These are phyloP conservation scores for Larimichthys crocea DNA, from an alignment of 2,113 vertebrate genomes.

Conservation along the genomic window DNA sequence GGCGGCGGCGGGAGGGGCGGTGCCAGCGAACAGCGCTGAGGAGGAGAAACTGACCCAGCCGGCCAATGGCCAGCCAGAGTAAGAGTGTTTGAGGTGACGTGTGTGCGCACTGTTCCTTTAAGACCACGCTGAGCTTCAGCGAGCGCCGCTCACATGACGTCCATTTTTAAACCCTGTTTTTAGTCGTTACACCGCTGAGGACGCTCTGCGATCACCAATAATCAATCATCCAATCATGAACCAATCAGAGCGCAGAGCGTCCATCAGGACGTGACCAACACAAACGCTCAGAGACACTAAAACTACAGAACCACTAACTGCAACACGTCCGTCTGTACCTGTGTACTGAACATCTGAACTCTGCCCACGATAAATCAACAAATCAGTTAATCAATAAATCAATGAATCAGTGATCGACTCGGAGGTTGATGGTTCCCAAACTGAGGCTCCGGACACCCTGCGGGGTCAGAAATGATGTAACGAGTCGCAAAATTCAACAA, in stretches of 20 bases:
- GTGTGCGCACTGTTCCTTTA: neutral
- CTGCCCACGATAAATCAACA: no score
- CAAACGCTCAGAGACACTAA: slow-evolving; percentile 31
- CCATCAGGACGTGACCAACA: neutral
- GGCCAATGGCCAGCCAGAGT: neutral
- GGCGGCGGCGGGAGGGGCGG: no score
- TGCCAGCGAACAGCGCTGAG: slow-evolving; percentile 56
- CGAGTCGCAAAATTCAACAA: no score
- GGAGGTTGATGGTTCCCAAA: neutral
- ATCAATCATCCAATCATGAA: neutral
- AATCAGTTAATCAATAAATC: no score
- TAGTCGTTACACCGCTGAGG: neutral
- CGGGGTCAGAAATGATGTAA: neutral
- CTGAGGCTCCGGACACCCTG: no score
- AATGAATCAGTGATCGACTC: no score
- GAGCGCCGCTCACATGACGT: neutral
- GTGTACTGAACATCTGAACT: neutral
- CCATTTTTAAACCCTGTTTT: slow-evolving; percentile 2
- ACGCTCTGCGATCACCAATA: neutral
- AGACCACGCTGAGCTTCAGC: slow-evolving; percentile 3
- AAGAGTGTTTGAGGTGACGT: neutral
- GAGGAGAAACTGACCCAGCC: slow-evolving; percentile 79
- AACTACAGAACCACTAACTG: slow-evolving; percentile 31
- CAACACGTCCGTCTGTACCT: no score
- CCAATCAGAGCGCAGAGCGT: neutral